Percentiles rank a stretch among this genome's conserved stretches.
Evolutionary conservation across 2,888 invertebrate species (phyloP).

Genomic region (Dascillus cervinus): DNA sequence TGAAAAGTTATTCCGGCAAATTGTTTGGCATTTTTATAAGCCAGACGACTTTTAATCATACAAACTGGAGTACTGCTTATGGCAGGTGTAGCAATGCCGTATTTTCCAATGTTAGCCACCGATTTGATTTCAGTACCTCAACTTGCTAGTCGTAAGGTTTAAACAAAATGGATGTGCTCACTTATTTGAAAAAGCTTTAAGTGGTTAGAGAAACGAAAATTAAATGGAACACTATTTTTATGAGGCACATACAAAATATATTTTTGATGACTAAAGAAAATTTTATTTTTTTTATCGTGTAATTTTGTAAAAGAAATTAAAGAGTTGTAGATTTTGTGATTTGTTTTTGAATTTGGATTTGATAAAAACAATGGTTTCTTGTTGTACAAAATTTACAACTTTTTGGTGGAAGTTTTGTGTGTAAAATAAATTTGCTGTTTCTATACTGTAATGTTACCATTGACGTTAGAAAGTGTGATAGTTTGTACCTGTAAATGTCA

Average conservation of each 20-base stretch:
- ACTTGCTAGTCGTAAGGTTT: constrained; percentile 2
- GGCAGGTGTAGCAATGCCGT: no score
- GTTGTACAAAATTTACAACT: constrained; percentile 20
- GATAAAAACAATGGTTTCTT: constrained; percentile 15
- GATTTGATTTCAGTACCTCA: constrained; percentile 12
- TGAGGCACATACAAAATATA: constrained; percentile 35
- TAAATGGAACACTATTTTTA: constrained; percentile 31
- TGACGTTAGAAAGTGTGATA: constrained; percentile 33
- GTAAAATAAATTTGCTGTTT: constrained; percentile 18
- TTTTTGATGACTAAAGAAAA: constrained; percentile 30
- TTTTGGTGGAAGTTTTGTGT: constrained; percentile 5
- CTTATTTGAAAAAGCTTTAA: constrained; percentile 28
- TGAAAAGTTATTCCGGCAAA: constrained; percentile 7
- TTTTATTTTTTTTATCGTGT: no score
- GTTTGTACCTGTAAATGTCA: constrained; percentile 30
- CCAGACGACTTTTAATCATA: no score
- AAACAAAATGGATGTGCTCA: constrained; percentile 21
- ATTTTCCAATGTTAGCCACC: no score
- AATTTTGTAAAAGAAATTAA: no score
- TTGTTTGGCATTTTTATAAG: constrained; percentile 1
- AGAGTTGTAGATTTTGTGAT: constrained; percentile 24
- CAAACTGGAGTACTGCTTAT: no score
- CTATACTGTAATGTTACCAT: constrained; percentile 26
- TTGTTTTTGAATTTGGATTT: constrained; percentile 21
- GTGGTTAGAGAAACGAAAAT: constrained; percentile 24